A percentile compares a stretch with the other conserved stretches of the same genome.
phyloP scores from a whole-genome alignment of 2,113 vertebrate genomes.

The Pycnonotus jocosus region DNA sequence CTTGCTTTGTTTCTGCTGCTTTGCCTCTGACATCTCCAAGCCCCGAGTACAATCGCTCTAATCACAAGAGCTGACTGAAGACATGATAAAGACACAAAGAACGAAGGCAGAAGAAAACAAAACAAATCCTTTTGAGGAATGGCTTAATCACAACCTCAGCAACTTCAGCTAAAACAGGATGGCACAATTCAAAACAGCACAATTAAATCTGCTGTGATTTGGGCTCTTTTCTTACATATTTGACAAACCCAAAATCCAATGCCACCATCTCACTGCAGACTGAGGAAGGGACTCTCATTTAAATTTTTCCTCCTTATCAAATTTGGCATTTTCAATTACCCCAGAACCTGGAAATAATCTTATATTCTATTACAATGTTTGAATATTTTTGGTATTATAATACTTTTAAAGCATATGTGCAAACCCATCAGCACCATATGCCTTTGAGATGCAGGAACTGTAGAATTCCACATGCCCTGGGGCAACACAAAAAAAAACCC shows the following conservation, averaged over 20 bases:
- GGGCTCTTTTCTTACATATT: neutral
- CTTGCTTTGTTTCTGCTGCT: neutral
- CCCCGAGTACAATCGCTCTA: neutral
- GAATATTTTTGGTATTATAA: neutral
- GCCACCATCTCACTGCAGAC: neutral
- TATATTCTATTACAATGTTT: neutral
- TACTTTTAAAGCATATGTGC: neutral
- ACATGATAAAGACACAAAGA: neutral
- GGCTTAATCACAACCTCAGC: neutral
- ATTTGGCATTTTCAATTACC: neutral
- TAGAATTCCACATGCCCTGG: neutral
- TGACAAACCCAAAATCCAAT: neutral
- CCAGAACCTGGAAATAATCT: neutral
- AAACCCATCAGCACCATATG: neutral
- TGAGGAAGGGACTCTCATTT: neutral
- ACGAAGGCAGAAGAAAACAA: neutral
- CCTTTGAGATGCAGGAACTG: neutral
- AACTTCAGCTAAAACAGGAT: neutral
- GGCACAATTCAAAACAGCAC: neutral
- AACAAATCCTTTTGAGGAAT: slow-evolving; percentile 30
- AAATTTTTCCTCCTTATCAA: neutral
- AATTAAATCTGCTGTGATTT: neutral
- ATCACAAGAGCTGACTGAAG: neutral
- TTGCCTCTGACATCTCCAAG: neutral
- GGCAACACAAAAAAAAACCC: neutral